Evolutionary conservation across 2,888 invertebrate species (phyloP).

Genomic region (Pseudococcus longispinus): DNA sequence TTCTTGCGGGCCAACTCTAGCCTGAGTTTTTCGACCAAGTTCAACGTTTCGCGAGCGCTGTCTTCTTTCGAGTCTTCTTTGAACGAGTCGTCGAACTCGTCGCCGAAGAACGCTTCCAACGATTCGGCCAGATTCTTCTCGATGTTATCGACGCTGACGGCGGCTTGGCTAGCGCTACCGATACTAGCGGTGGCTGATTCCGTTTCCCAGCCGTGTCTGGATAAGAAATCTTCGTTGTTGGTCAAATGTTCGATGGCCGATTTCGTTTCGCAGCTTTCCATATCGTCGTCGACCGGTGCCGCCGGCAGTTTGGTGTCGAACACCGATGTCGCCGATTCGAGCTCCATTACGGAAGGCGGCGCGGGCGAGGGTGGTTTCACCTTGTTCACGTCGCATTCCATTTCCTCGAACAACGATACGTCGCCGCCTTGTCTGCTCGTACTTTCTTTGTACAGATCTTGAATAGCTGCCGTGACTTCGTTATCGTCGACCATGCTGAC

Average conservation of each 20-base stretch:
- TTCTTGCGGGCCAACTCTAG: constrained; percentile 66
- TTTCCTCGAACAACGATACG: neutral
- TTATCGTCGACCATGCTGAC: neutral
- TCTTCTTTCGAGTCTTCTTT: constrained; percentile 83
- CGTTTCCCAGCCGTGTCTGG: constrained; percentile 20
- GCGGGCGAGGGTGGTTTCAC: neutral
- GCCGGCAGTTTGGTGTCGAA: neutral
- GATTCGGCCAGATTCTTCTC: constrained; percentile 29
- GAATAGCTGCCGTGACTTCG: neutral
- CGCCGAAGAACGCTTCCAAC: constrained; percentile 61
- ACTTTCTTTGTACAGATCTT: neutral
- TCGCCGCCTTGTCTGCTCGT: neutral
- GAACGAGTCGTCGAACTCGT: constrained; percentile 73
- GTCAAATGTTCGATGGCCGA: constrained; percentile 63
- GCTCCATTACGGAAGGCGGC: neutral
- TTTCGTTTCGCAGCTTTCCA: constrained; percentile 75
- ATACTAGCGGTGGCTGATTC: neutral
- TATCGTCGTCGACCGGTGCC: neutral
- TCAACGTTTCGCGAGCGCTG: constrained; percentile 81
- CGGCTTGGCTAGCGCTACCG: neutral
- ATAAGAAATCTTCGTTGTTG: constrained; percentile 46
- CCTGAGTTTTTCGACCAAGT: constrained; percentile 83
- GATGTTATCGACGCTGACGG: neutral
- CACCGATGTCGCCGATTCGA: neutral
- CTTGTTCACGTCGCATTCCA: neutral